Base-by-base conservation (phyloP, 2,888 invertebrate genomes). In the Sarcophaga carnaria region DNA sequence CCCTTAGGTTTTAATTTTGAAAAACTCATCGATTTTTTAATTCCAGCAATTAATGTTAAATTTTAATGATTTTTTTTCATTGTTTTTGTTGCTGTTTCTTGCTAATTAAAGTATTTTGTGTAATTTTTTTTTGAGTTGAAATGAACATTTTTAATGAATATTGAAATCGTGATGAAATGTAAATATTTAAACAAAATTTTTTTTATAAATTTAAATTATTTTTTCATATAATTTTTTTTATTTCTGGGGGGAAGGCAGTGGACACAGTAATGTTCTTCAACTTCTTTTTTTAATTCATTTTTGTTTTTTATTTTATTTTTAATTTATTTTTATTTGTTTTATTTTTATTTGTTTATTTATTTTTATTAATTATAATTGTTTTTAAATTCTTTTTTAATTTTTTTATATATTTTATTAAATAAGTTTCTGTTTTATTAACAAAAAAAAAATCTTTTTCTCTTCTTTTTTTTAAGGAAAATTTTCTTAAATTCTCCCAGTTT, bases 241-340 rank as follows among this genome's bases (percentile, higher is more conserved):
- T 81, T 85, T 82, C 60, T 67, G 81, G 84, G 84, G 83, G 87
- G 87, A 84, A 87, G 84, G 87, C 84, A 84, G 84, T 84, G 87
- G 75, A 87, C 87, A 84, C 81, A 82, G 75, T 87, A 84, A 81
- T 75, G 75, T 87, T 87, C 79, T 83, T 80, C 62, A 37, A 37
- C 37, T 80, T 67, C 27, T 17, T 72, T 76, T 62, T 67, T 83
- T 66, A 62, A 37, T 62, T 62, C 20, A 20, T 62, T 85, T 67
- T 85, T n/a, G 67, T 67, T 80, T 14, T 77, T 14, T 25, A 45
- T 83, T 49, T 66, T 74, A 22, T 69, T 20, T 69, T 80, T 10
- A n/a, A 47, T 60, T 66, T 20, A 27, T 20, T 82, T 71, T 49
- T 2, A 47, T 80, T 74, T 22, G 22, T 79, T 80, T 14, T 20